Conservation (phyloP, 2,797 vertebrate genomes). For the Gobio occitaniae region DNA sequence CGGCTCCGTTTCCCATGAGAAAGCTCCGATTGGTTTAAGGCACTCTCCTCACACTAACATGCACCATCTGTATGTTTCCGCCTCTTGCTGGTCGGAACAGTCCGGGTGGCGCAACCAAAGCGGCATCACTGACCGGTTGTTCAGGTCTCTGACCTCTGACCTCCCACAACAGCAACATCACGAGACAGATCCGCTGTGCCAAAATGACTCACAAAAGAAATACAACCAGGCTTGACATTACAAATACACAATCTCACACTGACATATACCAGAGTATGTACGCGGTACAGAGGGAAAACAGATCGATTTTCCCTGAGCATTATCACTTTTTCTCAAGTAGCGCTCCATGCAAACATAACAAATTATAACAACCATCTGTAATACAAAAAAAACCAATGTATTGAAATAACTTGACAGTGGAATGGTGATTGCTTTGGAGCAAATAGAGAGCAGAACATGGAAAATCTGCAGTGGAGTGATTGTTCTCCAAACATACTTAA, state of each 20-base stretch:
- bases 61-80: slow-evolving; percentile 80
- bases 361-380: background rate
- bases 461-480: background rate
- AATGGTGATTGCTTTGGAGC: background rate
- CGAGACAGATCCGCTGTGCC: slow-evolving; percentile 17
- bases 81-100: slow-evolving; percentile 68
- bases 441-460: background rate
- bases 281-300: background rate
- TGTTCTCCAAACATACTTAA: background rate
- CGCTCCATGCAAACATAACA: background rate
- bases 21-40: slow-evolving; percentile 73
- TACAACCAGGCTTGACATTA: slow-evolving; percentile 29
- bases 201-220: slow-evolving; percentile 50
- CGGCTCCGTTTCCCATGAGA: slow-evolving; percentile 78
- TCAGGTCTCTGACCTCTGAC: slow-evolving; percentile 47
- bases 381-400: background rate
- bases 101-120: slow-evolving; percentile 18
- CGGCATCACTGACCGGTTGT: slow-evolving; percentile 35
- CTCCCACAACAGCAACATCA: slow-evolving; percentile 17
- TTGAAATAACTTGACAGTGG: background rate
- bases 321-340: background rate
- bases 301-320: background rate
- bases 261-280: slow-evolving; percentile 9
- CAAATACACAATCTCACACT: slow-evolving; percentile 16
- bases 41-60: slow-evolving; percentile 71